Conservation (phyloP, 2,113 vertebrate species). For the Pterocles burchelli region DNA sequence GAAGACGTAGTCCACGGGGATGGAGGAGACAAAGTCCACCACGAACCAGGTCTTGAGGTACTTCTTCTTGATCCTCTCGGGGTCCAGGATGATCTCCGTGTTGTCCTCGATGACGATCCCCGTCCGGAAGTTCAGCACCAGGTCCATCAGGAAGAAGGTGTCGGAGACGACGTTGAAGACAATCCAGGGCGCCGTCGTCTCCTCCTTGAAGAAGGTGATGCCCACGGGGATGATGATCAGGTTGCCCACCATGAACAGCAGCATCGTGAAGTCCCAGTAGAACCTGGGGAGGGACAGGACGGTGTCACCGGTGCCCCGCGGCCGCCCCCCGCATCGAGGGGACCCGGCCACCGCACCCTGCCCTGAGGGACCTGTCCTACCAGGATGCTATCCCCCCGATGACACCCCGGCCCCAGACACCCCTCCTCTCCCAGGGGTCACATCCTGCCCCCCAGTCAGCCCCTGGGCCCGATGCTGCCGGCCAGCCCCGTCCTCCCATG, state of each 20-base stretch:
- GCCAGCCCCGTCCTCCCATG: fast-evolving
- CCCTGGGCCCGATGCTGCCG: background rate
- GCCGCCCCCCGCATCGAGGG: fast-evolving
- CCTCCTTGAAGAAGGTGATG: constrained; percentile 99
- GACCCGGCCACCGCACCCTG: fast-evolving
- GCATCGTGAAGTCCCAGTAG: constrained; percentile 99
- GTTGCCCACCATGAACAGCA: constrained; percentile 99
- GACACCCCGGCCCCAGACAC: background rate
- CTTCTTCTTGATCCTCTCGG: constrained; percentile 93
- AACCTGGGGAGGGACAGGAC: constrained; percentile 77
- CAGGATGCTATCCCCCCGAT: background rate
- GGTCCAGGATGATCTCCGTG: constrained; percentile 97
- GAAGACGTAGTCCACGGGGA: constrained; percentile 99
- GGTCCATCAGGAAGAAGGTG: constrained; percentile 97
- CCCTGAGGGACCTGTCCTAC: fast-evolving
- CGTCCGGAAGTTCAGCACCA: constrained; percentile 97
- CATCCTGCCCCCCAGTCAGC: background rate
- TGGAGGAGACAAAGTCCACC: constrained; percentile 98
- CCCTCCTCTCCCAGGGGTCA: background rate
- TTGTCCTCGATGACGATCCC: constrained; percentile 98
- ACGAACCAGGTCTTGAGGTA: constrained; percentile 98
- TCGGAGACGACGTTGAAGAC: constrained; percentile 98
- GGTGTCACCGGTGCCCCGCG: fast-evolving
- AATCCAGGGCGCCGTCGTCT: constrained; percentile 96
- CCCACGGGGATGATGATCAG: constrained; percentile 98